These are phyloP conservation scores for Acanthurus leucopareius DNA, from an alignment of 2,797 vertebrate species.

Conservation along the genomic window DNA sequence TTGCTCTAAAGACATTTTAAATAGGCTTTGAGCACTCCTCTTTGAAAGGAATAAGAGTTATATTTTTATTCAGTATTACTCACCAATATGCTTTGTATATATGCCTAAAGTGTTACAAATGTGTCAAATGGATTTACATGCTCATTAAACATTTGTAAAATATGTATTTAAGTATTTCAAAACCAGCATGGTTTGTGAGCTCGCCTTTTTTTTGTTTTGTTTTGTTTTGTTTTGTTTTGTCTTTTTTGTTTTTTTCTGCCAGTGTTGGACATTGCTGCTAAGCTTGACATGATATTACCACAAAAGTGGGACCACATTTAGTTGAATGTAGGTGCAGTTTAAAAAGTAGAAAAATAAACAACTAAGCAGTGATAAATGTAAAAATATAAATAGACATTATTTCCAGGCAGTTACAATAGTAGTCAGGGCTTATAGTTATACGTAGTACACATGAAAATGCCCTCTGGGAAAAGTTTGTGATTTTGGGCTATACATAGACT, in stretches of 20 bases:
- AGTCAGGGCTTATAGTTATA: background rate
- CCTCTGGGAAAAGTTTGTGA: background rate
- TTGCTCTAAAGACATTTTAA: background rate
- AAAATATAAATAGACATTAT: background rate
- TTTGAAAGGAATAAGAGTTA: background rate
- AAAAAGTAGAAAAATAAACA: background rate
- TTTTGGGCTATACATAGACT: conserved; percentile 27
- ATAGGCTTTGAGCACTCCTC: background rate
- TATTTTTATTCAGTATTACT: background rate
- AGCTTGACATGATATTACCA: background rate
- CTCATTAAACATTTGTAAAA: background rate
- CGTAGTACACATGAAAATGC: background rate
- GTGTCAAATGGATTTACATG: too few species aligned
- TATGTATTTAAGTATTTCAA: background rate
- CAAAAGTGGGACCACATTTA: background rate
- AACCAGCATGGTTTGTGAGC: background rate
- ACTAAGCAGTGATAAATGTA: too few species aligned
- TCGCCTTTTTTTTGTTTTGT: background rate
- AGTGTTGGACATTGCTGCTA: background rate
- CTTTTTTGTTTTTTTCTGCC: background rate
- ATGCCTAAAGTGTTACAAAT: background rate
- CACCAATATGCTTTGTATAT: background rate
- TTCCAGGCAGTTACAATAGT: background rate
- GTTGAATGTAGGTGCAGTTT: background rate
- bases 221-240: background rate